These are phyloP conservation scores for Ataeniobius toweri DNA, from an alignment of 2,797 vertebrate species.

Conservation along the genomic window DNA sequence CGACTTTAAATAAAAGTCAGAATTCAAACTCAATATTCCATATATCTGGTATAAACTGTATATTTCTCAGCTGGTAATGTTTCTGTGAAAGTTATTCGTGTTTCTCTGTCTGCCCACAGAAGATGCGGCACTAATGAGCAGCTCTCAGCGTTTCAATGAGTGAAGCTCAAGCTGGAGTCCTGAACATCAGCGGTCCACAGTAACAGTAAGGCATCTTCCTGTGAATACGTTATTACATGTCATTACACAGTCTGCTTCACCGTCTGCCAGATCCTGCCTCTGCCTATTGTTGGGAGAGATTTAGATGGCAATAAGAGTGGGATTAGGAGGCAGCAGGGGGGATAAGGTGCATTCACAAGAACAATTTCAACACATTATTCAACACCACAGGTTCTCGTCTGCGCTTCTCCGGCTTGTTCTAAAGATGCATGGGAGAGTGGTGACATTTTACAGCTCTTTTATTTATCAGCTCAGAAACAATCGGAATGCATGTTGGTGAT, in stretches of 20 bases:
- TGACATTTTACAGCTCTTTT: conserved; percentile 32
- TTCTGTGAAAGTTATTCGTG: neutral
- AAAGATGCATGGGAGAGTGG: neutral
- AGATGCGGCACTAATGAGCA: conserved; percentile 52
- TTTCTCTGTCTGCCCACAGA: conserved; percentile 44
- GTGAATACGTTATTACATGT: conserved; percentile 11
- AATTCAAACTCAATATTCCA: no score
- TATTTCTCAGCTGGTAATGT: neutral
- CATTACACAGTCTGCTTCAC: neutral
- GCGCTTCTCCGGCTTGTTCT: conserved; percentile 10
- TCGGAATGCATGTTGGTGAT: conserved; percentile 2
- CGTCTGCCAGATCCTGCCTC: conserved; percentile 1
- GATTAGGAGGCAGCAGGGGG: conserved; percentile 5
- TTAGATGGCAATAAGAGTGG: neutral
- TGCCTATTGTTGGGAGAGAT: conserved; percentile 17
- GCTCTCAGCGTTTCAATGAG: conserved; percentile 62
- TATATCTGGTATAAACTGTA: neutral
- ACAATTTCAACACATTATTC: conserved; percentile 5
- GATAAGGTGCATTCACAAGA: conserved; percentile 13
- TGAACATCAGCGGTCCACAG: conserved; percentile 49
- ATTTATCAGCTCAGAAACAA: neutral
- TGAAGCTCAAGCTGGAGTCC: conserved; percentile 47
- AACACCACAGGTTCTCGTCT: conserved; percentile 6
- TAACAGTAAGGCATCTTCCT: conserved; percentile 56
- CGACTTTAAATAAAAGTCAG: neutral